Conservation (phyloP, 2,888 invertebrate genomes). For the Camponotus fellah region DNA sequence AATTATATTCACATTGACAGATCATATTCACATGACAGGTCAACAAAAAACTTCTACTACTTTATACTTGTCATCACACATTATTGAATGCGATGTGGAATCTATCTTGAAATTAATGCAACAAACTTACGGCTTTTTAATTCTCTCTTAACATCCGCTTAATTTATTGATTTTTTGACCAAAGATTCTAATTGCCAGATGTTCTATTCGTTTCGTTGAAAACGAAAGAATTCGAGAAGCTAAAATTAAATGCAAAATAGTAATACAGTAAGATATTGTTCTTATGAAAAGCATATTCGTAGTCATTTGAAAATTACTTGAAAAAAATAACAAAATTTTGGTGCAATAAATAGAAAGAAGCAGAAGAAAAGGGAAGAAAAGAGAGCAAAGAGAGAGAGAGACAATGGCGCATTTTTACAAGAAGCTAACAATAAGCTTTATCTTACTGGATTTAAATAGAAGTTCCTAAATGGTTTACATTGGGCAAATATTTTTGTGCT, state of each 20-base stretch:
- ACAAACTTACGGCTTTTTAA: constrained; percentile 21
- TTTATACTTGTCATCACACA: background rate
- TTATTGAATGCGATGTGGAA: background rate
- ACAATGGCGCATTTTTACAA: constrained; percentile 11
- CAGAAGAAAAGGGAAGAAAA: background rate
- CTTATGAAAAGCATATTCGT: background rate
- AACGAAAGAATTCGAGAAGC: too few species aligned
- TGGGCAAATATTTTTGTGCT: constrained; percentile 29
- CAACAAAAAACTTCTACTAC: background rate
- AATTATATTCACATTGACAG: too few species aligned
- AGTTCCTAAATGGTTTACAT: background rate
- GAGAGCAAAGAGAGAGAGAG: background rate
- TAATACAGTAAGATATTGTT: background rate
- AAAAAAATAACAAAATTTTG: background rate
- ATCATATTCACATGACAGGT: too few species aligned
- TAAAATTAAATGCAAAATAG: background rate
- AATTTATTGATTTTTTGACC: constrained; percentile 24
- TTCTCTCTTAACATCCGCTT: constrained; percentile 29
- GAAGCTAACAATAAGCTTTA: background rate
- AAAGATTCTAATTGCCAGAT: too few species aligned
- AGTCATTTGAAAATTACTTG: background rate
- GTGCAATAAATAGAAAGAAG: background rate
- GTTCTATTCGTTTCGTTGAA: too few species aligned
- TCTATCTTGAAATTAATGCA: constrained; percentile 26
- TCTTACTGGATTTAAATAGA: background rate